Conservation (phyloP, 1,140 invertebrate genomes). For the Onthophagus taurus region DNA sequence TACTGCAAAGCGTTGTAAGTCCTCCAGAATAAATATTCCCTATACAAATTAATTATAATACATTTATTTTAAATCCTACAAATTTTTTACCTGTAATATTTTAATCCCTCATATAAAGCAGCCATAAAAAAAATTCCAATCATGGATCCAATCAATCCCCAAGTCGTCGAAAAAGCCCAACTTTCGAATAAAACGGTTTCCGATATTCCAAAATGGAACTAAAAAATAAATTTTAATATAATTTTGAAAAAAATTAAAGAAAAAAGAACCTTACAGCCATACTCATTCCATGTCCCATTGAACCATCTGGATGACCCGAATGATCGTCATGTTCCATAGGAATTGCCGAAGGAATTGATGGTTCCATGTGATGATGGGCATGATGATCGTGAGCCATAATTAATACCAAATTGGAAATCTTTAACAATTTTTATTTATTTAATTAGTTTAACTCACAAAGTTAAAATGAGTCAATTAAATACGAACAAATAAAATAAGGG, state of each 20-base stretch:
- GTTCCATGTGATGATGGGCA: slow-evolving; percentile 4
- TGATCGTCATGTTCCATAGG: not conserved
- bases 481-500: too few species aligned
- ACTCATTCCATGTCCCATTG: slow-evolving; percentile 34
- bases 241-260: slow-evolving; percentile 5
- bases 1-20: slow-evolving; percentile 61
- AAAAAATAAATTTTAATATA: slow-evolving; percentile 44
- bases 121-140: slow-evolving; percentile 79
- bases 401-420: too few species aligned
- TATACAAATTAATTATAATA: slow-evolving; percentile 25
- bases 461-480: too few species aligned
- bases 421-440: too few species aligned
- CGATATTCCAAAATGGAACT: slow-evolving; percentile 69
- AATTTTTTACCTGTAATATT: slow-evolving; percentile 61
- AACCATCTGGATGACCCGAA: slow-evolving; percentile 5
- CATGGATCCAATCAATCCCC: slow-evolving; percentile 71
- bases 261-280: slow-evolving; percentile 22
- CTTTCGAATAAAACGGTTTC: slow-evolving; percentile 69
- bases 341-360: not conserved
- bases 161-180: slow-evolving; percentile 64
- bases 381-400: slow-evolving; percentile 9
- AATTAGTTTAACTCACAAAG: too few species aligned
- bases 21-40: slow-evolving; percentile 76
- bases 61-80: not conserved
- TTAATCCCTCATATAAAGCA: slow-evolving; percentile 81